Base-by-base conservation (phyloP, 2,797 vertebrate genomes). In the Centroberyx gerrardi region DNA sequence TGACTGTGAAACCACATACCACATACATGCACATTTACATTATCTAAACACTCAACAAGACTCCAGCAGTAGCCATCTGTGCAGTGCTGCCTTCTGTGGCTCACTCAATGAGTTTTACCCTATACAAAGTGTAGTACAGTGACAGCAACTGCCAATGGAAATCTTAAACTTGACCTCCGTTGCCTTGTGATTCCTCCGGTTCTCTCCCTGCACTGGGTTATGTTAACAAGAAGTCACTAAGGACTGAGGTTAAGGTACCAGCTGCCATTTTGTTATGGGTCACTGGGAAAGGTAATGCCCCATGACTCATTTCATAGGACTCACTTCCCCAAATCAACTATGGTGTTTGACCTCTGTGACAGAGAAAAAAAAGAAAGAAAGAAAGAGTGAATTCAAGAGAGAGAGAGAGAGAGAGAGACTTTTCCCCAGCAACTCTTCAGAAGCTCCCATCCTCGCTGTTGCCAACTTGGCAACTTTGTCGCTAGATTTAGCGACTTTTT, bases 1-100 rank as follows among this genome's bases (percentile, higher is more conserved):
- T 62, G 62, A 52, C 62, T 64, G 65, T 64, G 62, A 66, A 62
- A 76, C 61, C 60, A 75, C 62, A 73, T 51, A 68, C 68, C 81
- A 73, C 44, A 75, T 55, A 59, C 71, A 68, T 9, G 17, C 33
- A 59, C 66, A 58, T 59, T 33, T 65, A 68, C 59, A 62, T 61
- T 77, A 78, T 68, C 53, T 64, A 61, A 73, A 71, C 56, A 29
- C 61, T 62, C 14, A 44, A 14, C 46, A 66, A 44, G 28, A 64
- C 42, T 40, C 28, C 17, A 14, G 40, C 42, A 36, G 33, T 66
- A 29, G n/a, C 44, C 76, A 72, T 71, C 79, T 84, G 65, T 76
- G 17, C 33, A 65, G 33, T 40, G 42, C 28, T 9, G 52, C 13
- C 22, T 29, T n/a, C 33, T 53, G 49, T 40, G 63, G 29, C 13